These are phyloP conservation scores for Mystacides longicornis DNA, from an alignment of 2,888 invertebrate species.

Conservation along the genomic window DNA sequence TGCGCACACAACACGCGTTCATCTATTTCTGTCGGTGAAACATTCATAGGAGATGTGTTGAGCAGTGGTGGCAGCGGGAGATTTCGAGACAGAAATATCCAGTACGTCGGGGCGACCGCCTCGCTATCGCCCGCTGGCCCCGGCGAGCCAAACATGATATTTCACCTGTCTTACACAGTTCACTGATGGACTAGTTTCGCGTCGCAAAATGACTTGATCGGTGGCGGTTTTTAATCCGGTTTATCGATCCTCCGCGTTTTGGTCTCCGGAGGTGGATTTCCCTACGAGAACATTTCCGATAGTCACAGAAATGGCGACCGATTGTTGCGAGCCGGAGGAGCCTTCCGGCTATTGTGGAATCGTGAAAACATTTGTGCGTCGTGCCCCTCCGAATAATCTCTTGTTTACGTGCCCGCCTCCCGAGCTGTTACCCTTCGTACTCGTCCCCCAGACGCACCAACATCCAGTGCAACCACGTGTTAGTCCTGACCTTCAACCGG, in stretches of 20 bases:
- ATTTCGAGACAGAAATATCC: slow-evolving; percentile 29
- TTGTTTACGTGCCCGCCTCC: slow-evolving; percentile 24
- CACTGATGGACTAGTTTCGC: slow-evolving; percentile 14
- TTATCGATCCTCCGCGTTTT: neutral
- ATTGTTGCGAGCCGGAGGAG: slow-evolving; percentile 4
- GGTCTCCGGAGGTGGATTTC: neutral
- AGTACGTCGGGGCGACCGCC: slow-evolving; percentile 15
- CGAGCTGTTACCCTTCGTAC: slow-evolving; percentile 19
- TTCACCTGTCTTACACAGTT: slow-evolving; percentile 18
- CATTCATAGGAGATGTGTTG: slow-evolving; percentile 45
- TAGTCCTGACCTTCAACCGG: slow-evolving; percentile 8
- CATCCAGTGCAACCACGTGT: slow-evolving; percentile 9
- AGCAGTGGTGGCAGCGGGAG: slow-evolving; percentile 31
- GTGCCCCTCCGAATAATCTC: slow-evolving; percentile 37
- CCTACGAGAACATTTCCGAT: neutral
- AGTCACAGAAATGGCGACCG: slow-evolving; percentile 14
- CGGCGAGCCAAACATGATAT: slow-evolving; percentile 17
- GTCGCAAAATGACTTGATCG: slow-evolving; percentile 11
- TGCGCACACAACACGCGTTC: slow-evolving; percentile 4
- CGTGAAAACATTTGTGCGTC: slow-evolving; percentile 31
- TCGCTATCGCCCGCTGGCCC: slow-evolving; percentile 11
- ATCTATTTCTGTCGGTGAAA: slow-evolving; percentile 31
- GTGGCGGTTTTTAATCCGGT: neutral
- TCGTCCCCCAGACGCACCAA: slow-evolving; percentile 21
- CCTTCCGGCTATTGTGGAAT: neutral